phyloP scores from a whole-genome alignment of 2,888 invertebrate genomes.

The Drosophila barbarae region DNA sequence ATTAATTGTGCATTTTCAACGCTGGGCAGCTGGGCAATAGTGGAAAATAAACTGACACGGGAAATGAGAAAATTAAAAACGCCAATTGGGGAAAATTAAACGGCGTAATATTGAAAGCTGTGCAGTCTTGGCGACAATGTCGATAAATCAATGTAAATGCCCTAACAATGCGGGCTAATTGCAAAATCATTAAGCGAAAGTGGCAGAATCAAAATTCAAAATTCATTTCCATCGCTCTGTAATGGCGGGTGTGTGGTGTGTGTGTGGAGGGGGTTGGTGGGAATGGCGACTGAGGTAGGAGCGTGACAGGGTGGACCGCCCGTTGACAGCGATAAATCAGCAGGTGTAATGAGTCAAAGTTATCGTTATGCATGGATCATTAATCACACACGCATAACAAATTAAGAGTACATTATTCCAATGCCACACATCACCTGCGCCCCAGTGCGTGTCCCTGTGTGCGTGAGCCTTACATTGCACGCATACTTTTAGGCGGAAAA shows the following conservation, averaged over 20 bases:
- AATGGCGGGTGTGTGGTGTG: slow-evolving; percentile 1
- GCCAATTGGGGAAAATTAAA: slow-evolving; percentile 18
- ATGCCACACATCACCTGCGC: slow-evolving; percentile 39
- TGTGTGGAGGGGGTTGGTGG: background rate
- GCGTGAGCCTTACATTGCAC: background rate
- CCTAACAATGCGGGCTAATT: slow-evolving; percentile 54
- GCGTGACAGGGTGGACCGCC: slow-evolving; percentile 41
- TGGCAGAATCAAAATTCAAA: slow-evolving; percentile 50
- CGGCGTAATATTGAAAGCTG: slow-evolving; percentile 3
- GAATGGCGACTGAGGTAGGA: background rate
- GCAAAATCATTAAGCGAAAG: slow-evolving; percentile 60
- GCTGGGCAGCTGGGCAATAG: slow-evolving; percentile 14
- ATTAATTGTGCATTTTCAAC: slow-evolving; percentile 57
- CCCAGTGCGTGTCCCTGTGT: background rate
- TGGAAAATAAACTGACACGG: slow-evolving; percentile 22
- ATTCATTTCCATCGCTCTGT: slow-evolving; percentile 24
- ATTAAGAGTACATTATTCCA: slow-evolving; percentile 72
- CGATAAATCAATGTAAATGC: slow-evolving; percentile 32
- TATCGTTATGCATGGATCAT: slow-evolving; percentile 58
- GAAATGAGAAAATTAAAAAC: slow-evolving; percentile 15
- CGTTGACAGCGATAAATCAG: slow-evolving; percentile 71
- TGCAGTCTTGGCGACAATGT: slow-evolving; percentile 26
- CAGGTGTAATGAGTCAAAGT: slow-evolving; percentile 71
- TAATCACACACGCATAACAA: slow-evolving; percentile 69
- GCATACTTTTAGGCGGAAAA: slow-evolving; percentile 35